These are phyloP conservation scores for Helostoma temminkii DNA, from an alignment of 2,797 vertebrate genomes.

Conservation along the genomic window DNA sequence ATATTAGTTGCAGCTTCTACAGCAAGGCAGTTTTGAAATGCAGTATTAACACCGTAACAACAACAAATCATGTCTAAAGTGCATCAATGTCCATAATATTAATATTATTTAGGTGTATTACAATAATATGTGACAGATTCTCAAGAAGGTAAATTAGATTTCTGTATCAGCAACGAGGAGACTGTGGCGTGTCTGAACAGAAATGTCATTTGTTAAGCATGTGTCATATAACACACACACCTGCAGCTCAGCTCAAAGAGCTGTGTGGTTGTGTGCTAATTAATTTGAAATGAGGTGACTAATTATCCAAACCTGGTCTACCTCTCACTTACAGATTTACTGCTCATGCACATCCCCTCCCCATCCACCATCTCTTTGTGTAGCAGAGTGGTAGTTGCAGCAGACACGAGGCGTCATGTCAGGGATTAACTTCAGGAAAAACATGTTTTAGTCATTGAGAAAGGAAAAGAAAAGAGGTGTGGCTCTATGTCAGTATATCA, in stretches of 20 bases:
- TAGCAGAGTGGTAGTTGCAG: conserved; percentile 7
- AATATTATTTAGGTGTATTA: too few species aligned
- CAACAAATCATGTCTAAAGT: too few species aligned
- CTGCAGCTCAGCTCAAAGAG: conserved; percentile 43
- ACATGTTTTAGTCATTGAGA: background rate
- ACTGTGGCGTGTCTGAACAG: conserved; percentile 23
- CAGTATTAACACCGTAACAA: too few species aligned
- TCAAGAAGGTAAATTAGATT: conserved; percentile 3
- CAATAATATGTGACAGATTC: background rate
- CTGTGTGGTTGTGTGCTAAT: conserved; percentile 50
- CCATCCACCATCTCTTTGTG: background rate
- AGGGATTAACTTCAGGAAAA: conserved; percentile 30
- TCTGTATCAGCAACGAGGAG: conserved; percentile 16
- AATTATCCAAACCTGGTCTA: conserved; percentile 56
- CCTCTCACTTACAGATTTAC: conserved; percentile 27
- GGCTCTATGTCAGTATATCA: background rate
- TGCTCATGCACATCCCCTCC: background rate
- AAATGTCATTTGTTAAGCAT: conserved; percentile 48
- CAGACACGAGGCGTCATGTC: conserved; percentile 29
- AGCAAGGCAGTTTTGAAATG: too few species aligned
- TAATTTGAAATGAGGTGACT: conserved; percentile 59
- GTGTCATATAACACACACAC: conserved; percentile 34
- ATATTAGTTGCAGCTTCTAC: too few species aligned
- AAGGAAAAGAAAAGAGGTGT: background rate
- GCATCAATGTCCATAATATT: too few species aligned